Base-by-base conservation (phyloP, 2,113 vertebrate species). In the Ammospiza caudacuta region DNA sequence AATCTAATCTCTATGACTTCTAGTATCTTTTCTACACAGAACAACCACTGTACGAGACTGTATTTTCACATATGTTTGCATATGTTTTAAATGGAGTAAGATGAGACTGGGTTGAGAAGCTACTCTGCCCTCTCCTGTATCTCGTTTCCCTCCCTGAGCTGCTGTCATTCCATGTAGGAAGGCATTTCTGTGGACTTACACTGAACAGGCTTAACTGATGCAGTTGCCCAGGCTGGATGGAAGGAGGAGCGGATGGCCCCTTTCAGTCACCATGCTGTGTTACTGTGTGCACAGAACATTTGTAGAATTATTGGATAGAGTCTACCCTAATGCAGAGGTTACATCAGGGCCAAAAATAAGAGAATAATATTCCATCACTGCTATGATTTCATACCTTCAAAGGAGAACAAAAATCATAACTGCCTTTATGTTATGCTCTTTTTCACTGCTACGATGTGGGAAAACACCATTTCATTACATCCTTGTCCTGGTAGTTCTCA, bases 211-310 rank as follows among this genome's bases (percentile, higher is more conserved):
- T 19, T 15, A 17, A n/a, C 13, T 33, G 35, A 43, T 8, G 21
- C 41, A 70, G 31, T 11, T 80, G 19, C 43, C 46, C 43, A 37
- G 10, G 19, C 23, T 39, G 67, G 22, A 14, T 17, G 54, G 49
- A 54, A 4, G 41, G 15, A 57, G 24, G 37, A 47, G 3, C 20
- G 37, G 51, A 62, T 21, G 8, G 51, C 18, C 35, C 41, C 20
- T 37, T 37, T 37, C 31, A 83, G 70, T 41, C 21, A 11, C n/a
- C 44, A 52, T 5, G 2, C 25, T 13, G 1, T 18, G 23, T 33
- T 39, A 52, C 33, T 19, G 12, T 10, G 0, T 5, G 29, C 35
- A 49, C 6, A 14, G n/a, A 73, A 33, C 0, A 0, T 57, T n/a
- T 37, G 52, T 24, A 72, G 44, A 73, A 73, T 18, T n/a, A 64